Evolutionary conservation across 2,888 invertebrate species (phyloP).

Genomic region (Drosophila imparisetae): DNA sequence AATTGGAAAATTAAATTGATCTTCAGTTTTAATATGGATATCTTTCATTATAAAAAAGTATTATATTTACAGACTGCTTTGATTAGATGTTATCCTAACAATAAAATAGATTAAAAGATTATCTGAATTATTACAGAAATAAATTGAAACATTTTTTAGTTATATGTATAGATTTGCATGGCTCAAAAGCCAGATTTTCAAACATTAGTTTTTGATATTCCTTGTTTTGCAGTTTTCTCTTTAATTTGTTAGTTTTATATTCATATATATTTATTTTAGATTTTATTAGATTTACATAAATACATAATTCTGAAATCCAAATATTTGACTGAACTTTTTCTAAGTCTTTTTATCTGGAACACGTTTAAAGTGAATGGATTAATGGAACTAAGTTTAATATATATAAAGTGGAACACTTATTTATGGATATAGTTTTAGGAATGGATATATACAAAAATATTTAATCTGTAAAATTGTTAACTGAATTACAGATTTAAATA

Average conservation of each 20-base stretch:
- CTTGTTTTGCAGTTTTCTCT: neutral
- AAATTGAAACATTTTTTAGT: neutral
- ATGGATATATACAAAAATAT: neutral
- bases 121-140: neutral
- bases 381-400: neutral
- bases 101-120: rapidly evolving
- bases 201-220: neutral
- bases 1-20: neutral
- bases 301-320: neutral
- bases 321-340: too few relatives aligned
- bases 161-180: neutral
- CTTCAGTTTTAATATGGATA: neutral
- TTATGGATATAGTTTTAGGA: neutral
- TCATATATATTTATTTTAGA: too few relatives aligned
- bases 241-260: neutral
- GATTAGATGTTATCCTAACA: neutral
- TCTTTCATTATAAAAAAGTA: neutral
- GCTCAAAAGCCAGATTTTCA: neutral
- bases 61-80: too few relatives aligned
- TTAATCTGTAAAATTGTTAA: neutral
- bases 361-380: neutral
- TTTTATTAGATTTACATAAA: too few relatives aligned
- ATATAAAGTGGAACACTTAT: rapidly evolving
- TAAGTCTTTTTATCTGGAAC: neutral
- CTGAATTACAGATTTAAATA: neutral